These are phyloP conservation scores for Cephalopachus bancanus DNA, from an alignment of 2,797 vertebrate species.

Conservation along the genomic window DNA sequence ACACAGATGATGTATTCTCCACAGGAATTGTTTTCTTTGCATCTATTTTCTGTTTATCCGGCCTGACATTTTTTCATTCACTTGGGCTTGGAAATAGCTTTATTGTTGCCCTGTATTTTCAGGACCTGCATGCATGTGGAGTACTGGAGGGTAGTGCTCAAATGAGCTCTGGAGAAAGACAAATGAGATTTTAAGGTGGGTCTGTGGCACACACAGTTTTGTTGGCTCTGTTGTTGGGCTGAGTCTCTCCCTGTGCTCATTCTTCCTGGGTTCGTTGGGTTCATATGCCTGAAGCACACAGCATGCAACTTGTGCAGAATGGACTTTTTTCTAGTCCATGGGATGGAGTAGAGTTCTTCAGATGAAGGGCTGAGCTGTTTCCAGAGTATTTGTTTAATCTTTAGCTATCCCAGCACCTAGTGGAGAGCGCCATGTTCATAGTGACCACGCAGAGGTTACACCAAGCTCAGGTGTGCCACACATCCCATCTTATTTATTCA, in stretches of 20 bases:
- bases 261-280: not conserved
- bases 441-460: not conserved
- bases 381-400: not conserved
- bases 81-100: not conserved
- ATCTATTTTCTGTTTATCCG: conserved; percentile 14
- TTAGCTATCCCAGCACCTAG: not conserved
- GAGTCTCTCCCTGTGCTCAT: not conserved
- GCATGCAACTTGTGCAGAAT: not conserved
- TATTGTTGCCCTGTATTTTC: not conserved
- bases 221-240: not conserved
- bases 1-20: not conserved
- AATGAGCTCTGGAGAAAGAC: not conserved
- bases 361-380: not conserved
- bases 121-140: not conserved
- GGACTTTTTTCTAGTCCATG: not conserved
- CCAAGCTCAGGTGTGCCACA: not conserved
- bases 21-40: not conserved
- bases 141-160: not conserved
- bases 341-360: not conserved
- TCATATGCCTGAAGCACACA: not conserved
- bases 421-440: not conserved
- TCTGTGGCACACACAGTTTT: not conserved
- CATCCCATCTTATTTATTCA: not conserved
- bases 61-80: not conserved
- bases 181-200: not conserved